Evolutionary conservation across 2,888 invertebrate species (phyloP), one percentile per base, ranked within the genome.

Genomic region (Atrina japonica): DNA sequence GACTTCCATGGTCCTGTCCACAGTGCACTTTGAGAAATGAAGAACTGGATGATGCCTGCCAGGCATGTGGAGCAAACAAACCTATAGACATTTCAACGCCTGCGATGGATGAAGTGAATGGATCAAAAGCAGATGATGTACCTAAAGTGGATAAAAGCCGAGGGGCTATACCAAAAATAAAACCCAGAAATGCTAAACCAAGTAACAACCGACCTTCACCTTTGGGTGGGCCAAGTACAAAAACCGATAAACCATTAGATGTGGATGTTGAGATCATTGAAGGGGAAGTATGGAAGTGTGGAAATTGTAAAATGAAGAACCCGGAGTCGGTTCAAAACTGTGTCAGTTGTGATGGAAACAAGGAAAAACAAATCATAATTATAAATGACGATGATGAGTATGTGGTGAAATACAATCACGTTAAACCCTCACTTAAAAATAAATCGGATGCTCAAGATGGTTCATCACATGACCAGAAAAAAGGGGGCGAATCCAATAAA

Each of bases 301-400:
- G 63, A n/a, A 72, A 63, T 25, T 72, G 71, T 63, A 43, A 52
- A 18, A 67, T 66, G 53, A 56, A 66, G 40, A 72, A 72, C 29
- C 50, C 49, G 3, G 58, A 47, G 11, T 50, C 40, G 16, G 55
- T 49, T 21, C 58, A 72, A 21, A 63, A 43, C 41, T 72, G 71
- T 64, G 43, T 66, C 18, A 63, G 53, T 6, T 72, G 71, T 67
- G 30, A 40, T 5, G 41, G 18, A 29, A 41, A 40, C 14, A 67
- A 67, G 45, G 63, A 67, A 23, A 63, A 67, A 47, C 66, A 72
- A 53, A 63, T 72, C 7, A 72, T 72, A 9, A 50, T 72, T 14
- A 72, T 72, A 14, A 72, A 72, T 14, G 71, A 72, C 52, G 71
- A 67, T 61, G 71, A 72, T 64, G 71, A 72, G 27, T 72, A 72